Evolutionary conservation across 2,113 vertebrate genomes (phyloP), one percentile per base, ranked within the genome.

Genomic region (Cryptomyrus ogoouensis): DNA sequence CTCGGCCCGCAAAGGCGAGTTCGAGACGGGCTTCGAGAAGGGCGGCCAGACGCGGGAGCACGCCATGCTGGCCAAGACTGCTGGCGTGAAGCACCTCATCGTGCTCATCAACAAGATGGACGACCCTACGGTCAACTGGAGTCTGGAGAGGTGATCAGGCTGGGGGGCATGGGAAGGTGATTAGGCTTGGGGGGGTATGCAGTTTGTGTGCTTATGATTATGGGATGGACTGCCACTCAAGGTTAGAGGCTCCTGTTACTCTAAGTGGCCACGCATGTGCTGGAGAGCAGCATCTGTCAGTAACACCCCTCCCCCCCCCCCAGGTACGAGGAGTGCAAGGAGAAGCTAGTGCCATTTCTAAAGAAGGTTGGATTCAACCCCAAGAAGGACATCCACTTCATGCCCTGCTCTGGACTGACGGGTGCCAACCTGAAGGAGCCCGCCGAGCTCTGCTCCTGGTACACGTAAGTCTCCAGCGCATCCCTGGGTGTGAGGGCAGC

Each of bases 41-140:
- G 97, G 97, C 62, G 97, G 97, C 89, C 97, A 98, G 93, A 98
- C 97, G 31, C 96, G 97, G 95, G 97, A 98, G 93, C 97, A 98
- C 84, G 97, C 97, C 80, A 98, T 98, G 97, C 94, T 98, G 94
- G 97, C 97, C 93, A 98, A 98, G 94, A 98, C 97, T 49, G 97
- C 97, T 10, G 97, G 97, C 85, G 97, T 98, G 53, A 98, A 98
- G 91, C 97, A 98, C 92, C 95, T 98, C 94, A 97, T 98, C 93
- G 97, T 98, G 92, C 97, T 98, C 88, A 95, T 98, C 93, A 98
- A 98, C 94, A 98, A 98, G 94, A 98, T 98, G 97, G 97, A 98
- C 90, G 97, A 98, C 90, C 97, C 97, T 56, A 98, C 97, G 88
- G 97, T 98, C 87, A 97, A 97, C 94, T 98, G 97, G 97, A 98